phyloP scores from a whole-genome alignment of 35 echinoderm and acorn worm species.

The Ophiothrix spiculata region DNA sequence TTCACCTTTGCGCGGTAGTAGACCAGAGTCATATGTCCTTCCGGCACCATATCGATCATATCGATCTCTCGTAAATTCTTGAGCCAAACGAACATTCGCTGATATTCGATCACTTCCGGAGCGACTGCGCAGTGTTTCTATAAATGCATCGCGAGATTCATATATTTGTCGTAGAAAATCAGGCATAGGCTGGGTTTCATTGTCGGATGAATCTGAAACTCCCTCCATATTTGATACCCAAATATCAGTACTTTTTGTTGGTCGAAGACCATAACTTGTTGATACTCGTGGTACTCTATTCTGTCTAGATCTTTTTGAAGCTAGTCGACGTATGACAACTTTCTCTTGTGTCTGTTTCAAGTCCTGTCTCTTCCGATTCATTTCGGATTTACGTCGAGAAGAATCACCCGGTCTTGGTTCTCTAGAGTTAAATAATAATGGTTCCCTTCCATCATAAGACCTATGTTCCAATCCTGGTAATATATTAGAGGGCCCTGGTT shows the following conservation, averaged over 20 bases:
- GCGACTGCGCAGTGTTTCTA: neutral
- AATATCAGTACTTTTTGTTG: neutral
- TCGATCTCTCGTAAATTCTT: constrained; percentile 5
- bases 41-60: neutral
- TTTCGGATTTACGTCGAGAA: too few species aligned
- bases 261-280: neutral
- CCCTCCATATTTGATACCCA: neutral
- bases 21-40: neutral
- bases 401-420: too few species aligned
- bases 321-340: constrained; percentile 22
- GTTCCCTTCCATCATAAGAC: too few species aligned
- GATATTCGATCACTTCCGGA: neutral
- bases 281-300: neutral
- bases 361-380: too few species aligned
- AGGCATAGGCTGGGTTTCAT: neutral
- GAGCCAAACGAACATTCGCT: neutral
- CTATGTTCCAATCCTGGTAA: too few species aligned
- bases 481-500: too few species aligned
- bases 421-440: too few species aligned
- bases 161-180: neutral
- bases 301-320: constrained; percentile 20
- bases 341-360: neutral
- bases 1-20: neutral
- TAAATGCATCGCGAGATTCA: neutral
- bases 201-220: neutral